Evolutionary conservation across 64 coral and sea anemone species (phyloP).

Genomic region (Porites australiensis): DNA sequence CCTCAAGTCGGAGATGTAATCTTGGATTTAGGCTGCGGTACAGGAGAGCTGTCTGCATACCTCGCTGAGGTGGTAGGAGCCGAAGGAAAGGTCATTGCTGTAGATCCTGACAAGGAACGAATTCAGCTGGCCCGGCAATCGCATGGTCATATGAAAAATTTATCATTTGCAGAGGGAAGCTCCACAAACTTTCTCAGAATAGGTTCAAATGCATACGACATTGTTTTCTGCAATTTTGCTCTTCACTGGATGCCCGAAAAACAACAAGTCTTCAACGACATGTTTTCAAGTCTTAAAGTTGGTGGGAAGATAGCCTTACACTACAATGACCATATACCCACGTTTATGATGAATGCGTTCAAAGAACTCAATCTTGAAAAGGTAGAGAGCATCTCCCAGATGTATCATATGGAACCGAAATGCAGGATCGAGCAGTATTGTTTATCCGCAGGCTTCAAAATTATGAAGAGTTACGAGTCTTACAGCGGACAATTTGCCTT

Average conservation of each 20-base stretch:
- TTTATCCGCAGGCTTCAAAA: not conserved
- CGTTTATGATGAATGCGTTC: not conserved
- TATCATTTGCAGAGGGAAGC: conserved; percentile 29
- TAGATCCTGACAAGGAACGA: conserved; percentile 28
- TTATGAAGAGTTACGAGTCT: not conserved
- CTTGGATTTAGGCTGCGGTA: conserved; percentile 36
- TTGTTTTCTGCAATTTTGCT: conserved; percentile 33
- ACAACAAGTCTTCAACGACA: not conserved
- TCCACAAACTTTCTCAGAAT: not conserved
- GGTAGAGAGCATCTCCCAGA: not conserved
- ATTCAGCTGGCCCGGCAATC: not conserved
- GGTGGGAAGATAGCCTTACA: not conserved
- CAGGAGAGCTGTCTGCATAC: conserved; percentile 19
- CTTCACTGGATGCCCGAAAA: conserved; percentile 46
- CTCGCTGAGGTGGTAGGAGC: not conserved
- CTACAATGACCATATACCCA: not conserved
- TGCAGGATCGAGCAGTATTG: not conserved
- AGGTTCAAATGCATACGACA: not conserved
- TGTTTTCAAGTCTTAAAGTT: conserved; percentile 16
- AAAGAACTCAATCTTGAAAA: not conserved
- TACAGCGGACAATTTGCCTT: not conserved
- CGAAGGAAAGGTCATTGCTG: not conserved
- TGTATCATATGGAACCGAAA: not conserved
- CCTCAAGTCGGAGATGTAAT: not conserved
- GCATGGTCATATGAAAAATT: not conserved